Evolutionary conservation across 2,797 vertebrate species (phyloP).

Genomic region (Anisognathus igniventris): DNA sequence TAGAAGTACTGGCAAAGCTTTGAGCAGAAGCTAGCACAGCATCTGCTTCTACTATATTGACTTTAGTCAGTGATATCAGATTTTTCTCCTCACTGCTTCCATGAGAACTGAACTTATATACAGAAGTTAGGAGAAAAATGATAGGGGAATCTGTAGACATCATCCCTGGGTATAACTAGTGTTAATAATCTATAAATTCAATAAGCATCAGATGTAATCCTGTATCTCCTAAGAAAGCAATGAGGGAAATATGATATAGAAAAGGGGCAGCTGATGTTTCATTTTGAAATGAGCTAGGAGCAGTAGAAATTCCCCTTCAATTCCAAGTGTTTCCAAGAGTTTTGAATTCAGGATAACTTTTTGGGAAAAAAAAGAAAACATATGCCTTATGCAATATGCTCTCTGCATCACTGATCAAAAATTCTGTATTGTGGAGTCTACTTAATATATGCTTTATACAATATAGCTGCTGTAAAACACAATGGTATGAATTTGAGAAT

Average conservation of each 20-base stretch:
- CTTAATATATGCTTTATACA: background rate
- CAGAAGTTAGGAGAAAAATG: background rate
- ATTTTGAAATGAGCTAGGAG: constrained; percentile 4
- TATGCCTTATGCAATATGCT: background rate
- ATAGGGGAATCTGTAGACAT: background rate
- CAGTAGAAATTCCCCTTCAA: constrained; percentile 19
- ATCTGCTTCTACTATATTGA: background rate
- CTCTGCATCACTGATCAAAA: background rate
- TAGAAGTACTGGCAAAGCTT: background rate
- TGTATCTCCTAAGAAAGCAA: background rate
- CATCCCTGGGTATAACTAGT: background rate
- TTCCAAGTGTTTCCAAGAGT: constrained; percentile 16
- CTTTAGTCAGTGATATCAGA: background rate
- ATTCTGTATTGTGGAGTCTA: background rate
- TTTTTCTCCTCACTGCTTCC: background rate
- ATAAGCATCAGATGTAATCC: background rate
- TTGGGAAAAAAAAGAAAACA: background rate
- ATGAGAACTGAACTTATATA: background rate
- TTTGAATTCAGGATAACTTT: constrained; percentile 13
- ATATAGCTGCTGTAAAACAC: background rate
- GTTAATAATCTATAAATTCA: background rate
- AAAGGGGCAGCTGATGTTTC: background rate
- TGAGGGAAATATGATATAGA: background rate
- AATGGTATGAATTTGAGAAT: background rate
- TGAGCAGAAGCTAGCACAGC: background rate